Conservation (phyloP, 2,113 vertebrate species). For the human region DNA sequence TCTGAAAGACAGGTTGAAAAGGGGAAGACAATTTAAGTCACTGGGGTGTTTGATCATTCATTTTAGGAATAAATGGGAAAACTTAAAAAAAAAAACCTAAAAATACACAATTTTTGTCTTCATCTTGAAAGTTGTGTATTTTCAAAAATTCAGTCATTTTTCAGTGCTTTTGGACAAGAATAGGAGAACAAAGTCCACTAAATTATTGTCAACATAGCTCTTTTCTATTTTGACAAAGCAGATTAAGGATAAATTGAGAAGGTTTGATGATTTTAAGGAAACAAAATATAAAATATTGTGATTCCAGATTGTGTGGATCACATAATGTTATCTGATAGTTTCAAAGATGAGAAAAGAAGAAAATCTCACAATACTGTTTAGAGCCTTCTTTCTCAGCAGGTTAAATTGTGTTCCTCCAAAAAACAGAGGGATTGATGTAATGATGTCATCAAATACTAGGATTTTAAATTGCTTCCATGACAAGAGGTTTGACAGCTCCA, state of each 20-base stretch:
- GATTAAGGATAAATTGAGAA: background rate
- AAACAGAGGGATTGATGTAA: background rate
- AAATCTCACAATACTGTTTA: background rate
- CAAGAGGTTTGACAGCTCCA: slow-evolving; percentile 4
- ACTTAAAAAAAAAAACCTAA: background rate
- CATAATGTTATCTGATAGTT: background rate
- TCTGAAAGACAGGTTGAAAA: background rate
- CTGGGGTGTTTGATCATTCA: background rate
- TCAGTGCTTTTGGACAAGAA: background rate
- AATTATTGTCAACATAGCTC: background rate
- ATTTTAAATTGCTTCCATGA: slow-evolving; percentile 27
- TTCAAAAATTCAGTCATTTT: slow-evolving; percentile 1
- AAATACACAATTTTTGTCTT: background rate
- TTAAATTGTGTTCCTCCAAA: background rate
- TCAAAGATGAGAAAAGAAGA: background rate
- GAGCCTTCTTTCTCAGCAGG: background rate
- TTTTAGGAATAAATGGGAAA: background rate
- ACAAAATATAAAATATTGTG: background rate
- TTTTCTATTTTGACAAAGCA: background rate
- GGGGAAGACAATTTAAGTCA: background rate
- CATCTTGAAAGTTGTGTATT: background rate
- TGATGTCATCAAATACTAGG: background rate
- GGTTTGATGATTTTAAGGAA: slow-evolving; percentile 1
- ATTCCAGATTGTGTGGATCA: background rate
- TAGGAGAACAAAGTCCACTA: background rate